A percentile compares a stretch with the other conserved stretches of the same genome.
Conservation (phyloP, 2,113 vertebrate genomes). For the Phoxinus phoxinus region DNA sequence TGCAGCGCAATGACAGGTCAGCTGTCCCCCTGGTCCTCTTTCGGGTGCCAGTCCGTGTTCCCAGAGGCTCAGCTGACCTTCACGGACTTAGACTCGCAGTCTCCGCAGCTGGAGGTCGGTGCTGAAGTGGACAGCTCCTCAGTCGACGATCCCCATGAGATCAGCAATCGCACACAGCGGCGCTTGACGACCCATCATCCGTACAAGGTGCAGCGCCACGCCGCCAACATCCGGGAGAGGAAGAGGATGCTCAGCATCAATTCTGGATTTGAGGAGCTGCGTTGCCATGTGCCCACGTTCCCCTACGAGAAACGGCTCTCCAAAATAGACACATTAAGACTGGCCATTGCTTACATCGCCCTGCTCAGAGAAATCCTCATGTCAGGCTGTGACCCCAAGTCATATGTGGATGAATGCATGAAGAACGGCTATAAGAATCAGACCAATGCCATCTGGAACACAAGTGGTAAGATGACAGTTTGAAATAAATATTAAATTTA, state of each 20-base stretch:
- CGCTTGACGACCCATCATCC: constrained; percentile 60
- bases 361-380: constrained; percentile 80
- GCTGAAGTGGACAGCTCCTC: constrained; percentile 73
- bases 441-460: constrained; percentile 79
- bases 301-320: constrained; percentile 83
- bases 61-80: constrained; percentile 69
- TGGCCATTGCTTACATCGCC: constrained; percentile 83
- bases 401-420: constrained; percentile 79
- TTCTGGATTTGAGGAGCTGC: constrained; percentile 78
- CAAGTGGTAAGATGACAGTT: constrained; percentile 74
- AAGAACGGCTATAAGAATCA: constrained; percentile 74
- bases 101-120: constrained; percentile 55
- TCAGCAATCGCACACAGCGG: constrained; percentile 35
- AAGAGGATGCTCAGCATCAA: constrained; percentile 81
- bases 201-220: constrained; percentile 76
- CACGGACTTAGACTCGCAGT: constrained; percentile 66
- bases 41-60: constrained; percentile 62
- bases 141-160: constrained; percentile 64
- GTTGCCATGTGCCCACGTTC: constrained; percentile 80
- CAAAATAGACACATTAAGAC: constrained; percentile 79
- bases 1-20: constrained; percentile 60
- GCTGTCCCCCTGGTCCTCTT: constrained; percentile 65
- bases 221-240: constrained; percentile 81
- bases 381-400: constrained; percentile 77
- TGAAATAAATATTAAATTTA: too few species aligned